These are phyloP conservation scores for Sciurus niger DNA, from an alignment of 2,113 vertebrate species.

Conservation along the genomic window DNA sequence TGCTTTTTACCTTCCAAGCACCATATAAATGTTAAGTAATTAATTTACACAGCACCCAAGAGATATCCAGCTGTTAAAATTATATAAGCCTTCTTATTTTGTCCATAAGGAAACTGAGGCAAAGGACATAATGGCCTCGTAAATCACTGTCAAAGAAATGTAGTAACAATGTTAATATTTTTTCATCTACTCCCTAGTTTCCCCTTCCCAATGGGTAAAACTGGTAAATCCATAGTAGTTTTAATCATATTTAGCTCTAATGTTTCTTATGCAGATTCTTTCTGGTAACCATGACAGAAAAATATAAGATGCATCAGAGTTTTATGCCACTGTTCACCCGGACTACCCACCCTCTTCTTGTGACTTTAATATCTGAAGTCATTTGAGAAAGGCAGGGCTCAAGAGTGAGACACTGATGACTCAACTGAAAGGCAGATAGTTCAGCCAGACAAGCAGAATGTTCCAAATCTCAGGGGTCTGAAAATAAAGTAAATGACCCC, in stretches of 20 bases:
- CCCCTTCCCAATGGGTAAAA: background rate
- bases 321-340: background rate
- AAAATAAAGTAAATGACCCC: background rate
- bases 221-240: background rate
- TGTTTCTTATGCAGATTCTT: background rate
- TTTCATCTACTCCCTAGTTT: background rate
- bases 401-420: background rate
- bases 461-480: background rate
- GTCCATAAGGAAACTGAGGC: slow-evolving; percentile 66
- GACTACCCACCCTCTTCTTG: background rate
- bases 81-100: slow-evolving; percentile 63
- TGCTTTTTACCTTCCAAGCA: slow-evolving; percentile 70
- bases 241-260: background rate
- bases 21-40: slow-evolving; percentile 37
- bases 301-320: background rate
- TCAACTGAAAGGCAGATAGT: background rate
- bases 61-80: slow-evolving; percentile 48
- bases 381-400: background rate
- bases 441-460: background rate
- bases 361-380: background rate
- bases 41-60: slow-evolving; percentile 55
- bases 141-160: slow-evolving; percentile 33
- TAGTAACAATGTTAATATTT: background rate
- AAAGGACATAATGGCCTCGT: background rate
- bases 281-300: background rate